A percentile compares a stretch with the other conserved stretches of the same genome.
These are phyloP conservation scores for Catharus fuscescens DNA, from an alignment of 2,113 vertebrate genomes.

Conservation along the genomic window DNA sequence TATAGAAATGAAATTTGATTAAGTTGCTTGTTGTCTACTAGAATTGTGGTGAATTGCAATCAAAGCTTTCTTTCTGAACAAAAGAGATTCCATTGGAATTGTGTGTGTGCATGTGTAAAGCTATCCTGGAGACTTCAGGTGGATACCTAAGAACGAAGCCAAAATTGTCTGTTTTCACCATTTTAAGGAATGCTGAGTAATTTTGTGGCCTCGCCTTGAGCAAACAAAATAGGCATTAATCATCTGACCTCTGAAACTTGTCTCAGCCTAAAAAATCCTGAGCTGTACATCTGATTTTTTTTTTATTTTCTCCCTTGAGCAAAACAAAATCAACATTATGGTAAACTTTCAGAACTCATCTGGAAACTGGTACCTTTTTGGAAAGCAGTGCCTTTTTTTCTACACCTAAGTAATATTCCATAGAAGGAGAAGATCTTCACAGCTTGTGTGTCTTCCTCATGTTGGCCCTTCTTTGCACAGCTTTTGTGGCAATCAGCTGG, in stretches of 20 bases:
- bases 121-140: background rate
- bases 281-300: background rate
- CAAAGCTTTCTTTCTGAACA: background rate
- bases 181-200: background rate
- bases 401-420: background rate
- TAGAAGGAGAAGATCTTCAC: background rate
- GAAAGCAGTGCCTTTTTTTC: background rate
- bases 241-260: background rate
- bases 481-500: background rate
- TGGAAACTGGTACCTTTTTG: background rate
- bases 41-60: background rate
- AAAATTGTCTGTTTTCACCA: background rate
- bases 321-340: background rate
- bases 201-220: background rate
- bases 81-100: background rate
- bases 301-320: accelerated
- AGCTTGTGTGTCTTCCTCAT: background rate
- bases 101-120: background rate
- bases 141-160: background rate
- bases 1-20: background rate
- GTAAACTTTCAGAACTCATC: background rate
- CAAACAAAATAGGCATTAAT: background rate
- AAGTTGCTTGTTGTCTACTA: background rate
- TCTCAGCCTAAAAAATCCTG: background rate
- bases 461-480: background rate